Base-by-base conservation (phyloP, 1,140 invertebrate species). In the Tribolium madens region DNA sequence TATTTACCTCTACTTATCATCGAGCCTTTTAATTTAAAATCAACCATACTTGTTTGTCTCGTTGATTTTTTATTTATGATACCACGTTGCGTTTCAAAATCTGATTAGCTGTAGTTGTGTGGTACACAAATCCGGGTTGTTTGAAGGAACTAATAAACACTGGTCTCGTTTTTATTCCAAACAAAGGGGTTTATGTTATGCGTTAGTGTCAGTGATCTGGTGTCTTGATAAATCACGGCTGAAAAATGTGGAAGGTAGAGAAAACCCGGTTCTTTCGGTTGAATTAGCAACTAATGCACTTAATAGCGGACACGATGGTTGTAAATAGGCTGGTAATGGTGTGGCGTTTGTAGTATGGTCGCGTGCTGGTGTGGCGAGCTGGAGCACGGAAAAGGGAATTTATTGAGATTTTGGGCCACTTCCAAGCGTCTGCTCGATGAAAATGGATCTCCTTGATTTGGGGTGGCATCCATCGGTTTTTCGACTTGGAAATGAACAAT, bases 241-340 rank as follows among this genome's bases (percentile, higher is more conserved):
- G 52, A 57, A 57, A 57, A 57, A 57, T 21, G 52, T 57, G 52
- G 17, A 57, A 21, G 52, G 15, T 53, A 21, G 18, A 53, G 17
- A 50, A n/a, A 9, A 17, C 47, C 15, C 4, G 17, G 14, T 57
- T 57, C 14, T 57, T 18, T 21, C 17, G 52, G 52, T 17, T 57
- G 17, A 57, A 57, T 57, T 57, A 57, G 17, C 52, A 57, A n/a
- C 52, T 18, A 57, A 57, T 21, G 52, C 17, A 57, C 17, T 57
- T 57, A 57, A 57, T 57, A 21, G 52, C 52, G 17, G 26, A 64
- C 57, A 33, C 57, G 21, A 10, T 13, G 21, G 26, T 64, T 31
- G 57, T 64, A 64, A 64, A 64, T 64, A 33, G 57, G 36, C 57
- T 64, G 14, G 57, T 64, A 64, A 64, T 64, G 57, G 57, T 64